Conservation (phyloP, 2,113 vertebrate genomes). For the Centrocercus urophasianus region DNA sequence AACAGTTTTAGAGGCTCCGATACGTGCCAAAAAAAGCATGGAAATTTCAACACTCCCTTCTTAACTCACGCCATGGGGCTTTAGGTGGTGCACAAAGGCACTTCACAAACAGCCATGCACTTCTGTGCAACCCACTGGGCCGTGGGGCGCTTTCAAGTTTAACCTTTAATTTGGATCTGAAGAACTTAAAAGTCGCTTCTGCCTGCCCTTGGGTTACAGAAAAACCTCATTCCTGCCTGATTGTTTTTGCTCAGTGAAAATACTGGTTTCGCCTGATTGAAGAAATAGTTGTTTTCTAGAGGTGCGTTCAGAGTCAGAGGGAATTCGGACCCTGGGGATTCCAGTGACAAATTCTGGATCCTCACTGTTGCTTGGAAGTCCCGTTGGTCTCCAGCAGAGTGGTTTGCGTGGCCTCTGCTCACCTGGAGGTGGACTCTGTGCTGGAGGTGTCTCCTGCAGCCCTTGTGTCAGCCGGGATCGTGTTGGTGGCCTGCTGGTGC, state of each 20-base stretch:
- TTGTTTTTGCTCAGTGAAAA: not conserved
- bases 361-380: not conserved
- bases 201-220: not conserved
- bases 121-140: not conserved
- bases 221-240: not conserved
- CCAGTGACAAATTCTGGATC: not conserved
- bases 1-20: not conserved
- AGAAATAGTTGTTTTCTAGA: not conserved
- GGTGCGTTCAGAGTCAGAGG: not conserved
- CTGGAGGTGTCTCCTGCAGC: not conserved
- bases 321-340: rapidly evolving
- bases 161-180: not conserved
- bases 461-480: not conserved
- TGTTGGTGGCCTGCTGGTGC: not conserved
- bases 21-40: not conserved
- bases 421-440: not conserved
- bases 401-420: not conserved
- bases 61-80: not conserved
- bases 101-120: not conserved
- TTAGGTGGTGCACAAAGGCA: not conserved
- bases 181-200: not conserved
- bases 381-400: rapidly evolving
- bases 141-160: not conserved
- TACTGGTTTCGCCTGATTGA: not conserved
- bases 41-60: slow-evolving; percentile 1